Evolutionary conservation across 2,888 invertebrate species (phyloP).

Genomic region (Polylopha cassiicola): DNA sequence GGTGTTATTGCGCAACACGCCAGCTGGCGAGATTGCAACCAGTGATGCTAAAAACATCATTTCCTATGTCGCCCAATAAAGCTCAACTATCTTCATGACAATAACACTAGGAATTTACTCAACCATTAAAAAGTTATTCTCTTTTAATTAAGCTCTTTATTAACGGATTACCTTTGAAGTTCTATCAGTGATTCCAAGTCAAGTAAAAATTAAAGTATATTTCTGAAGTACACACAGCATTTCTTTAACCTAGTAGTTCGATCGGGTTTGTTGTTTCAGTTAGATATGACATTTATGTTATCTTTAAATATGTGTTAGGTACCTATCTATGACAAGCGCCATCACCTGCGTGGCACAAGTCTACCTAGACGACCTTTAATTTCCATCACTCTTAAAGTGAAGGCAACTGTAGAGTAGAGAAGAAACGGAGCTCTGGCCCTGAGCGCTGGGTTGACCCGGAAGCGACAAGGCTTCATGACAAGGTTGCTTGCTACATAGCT

Average conservation of each 20-base stretch:
- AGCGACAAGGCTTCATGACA: conserved; percentile 59
- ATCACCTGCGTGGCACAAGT: too few species aligned
- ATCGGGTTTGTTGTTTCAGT: too few species aligned
- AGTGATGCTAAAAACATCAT: conserved; percentile 37
- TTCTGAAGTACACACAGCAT: too few species aligned
- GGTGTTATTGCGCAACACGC: conserved; percentile 51
- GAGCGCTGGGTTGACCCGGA: conserved; percentile 68
- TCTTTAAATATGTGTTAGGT: too few species aligned
- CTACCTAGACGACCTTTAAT: conserved; percentile 4
- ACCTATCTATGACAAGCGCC: too few species aligned
- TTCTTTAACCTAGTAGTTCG: too few species aligned
- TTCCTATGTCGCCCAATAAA: conserved; percentile 32
- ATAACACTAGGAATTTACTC: conserved; percentile 18
- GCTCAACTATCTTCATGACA: conserved; percentile 1
- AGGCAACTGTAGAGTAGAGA: conserved; percentile 26
- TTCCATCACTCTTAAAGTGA: conserved; percentile 6
- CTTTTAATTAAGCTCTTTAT: too few species aligned
- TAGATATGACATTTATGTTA: too few species aligned
- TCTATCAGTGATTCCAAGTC: too few species aligned
- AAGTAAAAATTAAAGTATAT: too few species aligned
- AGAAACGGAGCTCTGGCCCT: conserved; percentile 61
- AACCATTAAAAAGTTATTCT: too few species aligned
- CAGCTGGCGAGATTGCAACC: conserved; percentile 45
- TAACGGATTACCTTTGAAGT: too few species aligned
- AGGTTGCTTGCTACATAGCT: conserved; percentile 48